Evolutionary conservation across 2,888 invertebrate genomes (phyloP).

Genomic region (Aleiodes alternator): DNA sequence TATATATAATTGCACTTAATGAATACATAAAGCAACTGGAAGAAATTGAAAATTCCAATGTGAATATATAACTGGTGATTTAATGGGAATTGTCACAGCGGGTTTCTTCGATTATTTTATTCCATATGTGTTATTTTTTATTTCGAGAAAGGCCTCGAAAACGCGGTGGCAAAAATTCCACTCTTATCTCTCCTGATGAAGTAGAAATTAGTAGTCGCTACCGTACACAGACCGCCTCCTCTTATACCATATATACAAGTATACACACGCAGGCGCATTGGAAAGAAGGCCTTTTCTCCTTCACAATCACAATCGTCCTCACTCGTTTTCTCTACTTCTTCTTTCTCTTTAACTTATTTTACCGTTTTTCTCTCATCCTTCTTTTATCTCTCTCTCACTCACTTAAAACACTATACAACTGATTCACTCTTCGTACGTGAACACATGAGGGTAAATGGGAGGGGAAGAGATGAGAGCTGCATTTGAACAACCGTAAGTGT

Average conservation of each 20-base stretch:
- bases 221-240: slow-evolving; percentile 68
- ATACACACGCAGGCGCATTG: slow-evolving; percentile 54
- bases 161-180: slow-evolving; percentile 69
- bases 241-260: slow-evolving; percentile 39
- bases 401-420: background rate
- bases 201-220: slow-evolving; percentile 76
- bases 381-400: slow-evolving; percentile 46
- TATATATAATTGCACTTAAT: no score
- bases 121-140: slow-evolving; percentile 19
- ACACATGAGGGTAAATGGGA: background rate
- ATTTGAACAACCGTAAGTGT: slow-evolving; percentile 72
- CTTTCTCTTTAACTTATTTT: slow-evolving; percentile 28
- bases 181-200: slow-evolving; percentile 74
- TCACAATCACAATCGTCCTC: slow-evolving; percentile 16
- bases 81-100: slow-evolving; percentile 9
- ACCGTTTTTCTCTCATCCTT: slow-evolving; percentile 31
- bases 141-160: slow-evolving; percentile 6
- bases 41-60: no score
- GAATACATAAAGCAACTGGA: no score
- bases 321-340: slow-evolving; percentile 26
- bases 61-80: background rate
- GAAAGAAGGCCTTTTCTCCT: slow-evolving; percentile 2
- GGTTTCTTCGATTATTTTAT: slow-evolving; percentile 21
- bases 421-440: slow-evolving; percentile 11
- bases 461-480: slow-evolving; percentile 40